These are phyloP conservation scores for Uria lomvia DNA, from an alignment of 2,113 vertebrate genomes.

Conservation along the genomic window DNA sequence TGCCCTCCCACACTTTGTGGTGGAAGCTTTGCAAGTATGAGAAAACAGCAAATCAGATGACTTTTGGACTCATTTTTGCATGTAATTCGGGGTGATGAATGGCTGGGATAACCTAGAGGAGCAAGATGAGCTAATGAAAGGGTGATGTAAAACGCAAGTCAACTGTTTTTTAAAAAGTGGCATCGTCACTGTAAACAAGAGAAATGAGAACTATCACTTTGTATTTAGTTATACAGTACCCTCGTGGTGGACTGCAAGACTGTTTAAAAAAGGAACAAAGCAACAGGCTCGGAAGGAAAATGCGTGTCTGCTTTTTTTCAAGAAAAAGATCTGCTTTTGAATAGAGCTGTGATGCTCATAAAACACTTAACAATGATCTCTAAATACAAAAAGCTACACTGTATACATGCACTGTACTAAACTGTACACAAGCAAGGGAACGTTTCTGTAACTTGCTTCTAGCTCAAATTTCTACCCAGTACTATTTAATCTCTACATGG, in stretches of 20 bases:
- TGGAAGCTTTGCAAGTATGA: not conserved
- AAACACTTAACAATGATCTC: conserved; percentile 46
- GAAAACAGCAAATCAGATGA: not conserved
- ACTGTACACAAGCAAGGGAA: not conserved
- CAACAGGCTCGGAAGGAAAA: conserved; percentile 52
- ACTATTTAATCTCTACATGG: not conserved
- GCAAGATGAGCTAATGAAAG: conserved; percentile 61
- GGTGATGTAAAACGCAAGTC: conserved; percentile 58
- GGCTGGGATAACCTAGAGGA: conserved; percentile 45
- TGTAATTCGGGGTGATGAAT: conserved; percentile 42
- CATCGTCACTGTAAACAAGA: conserved; percentile 56
- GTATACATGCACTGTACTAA: not conserved
- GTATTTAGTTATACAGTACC: conserved; percentile 36
- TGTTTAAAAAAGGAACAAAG: conserved; percentile 64
- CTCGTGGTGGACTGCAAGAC: conserved; percentile 32
- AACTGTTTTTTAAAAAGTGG: conserved; percentile 59
- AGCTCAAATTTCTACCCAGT: conserved; percentile 14
- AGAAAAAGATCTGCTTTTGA: conserved; percentile 10
- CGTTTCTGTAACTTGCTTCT: conserved; percentile 11
- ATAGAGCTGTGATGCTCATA: conserved; percentile 44
- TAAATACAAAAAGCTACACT: conserved; percentile 28
- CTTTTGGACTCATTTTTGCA: conserved; percentile 37
- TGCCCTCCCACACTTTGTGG: not conserved
- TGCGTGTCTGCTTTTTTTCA: conserved; percentile 14
- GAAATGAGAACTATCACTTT: conserved; percentile 60